Evolutionary conservation across 1,140 invertebrate genomes (phyloP), one percentile per base, ranked within the genome.

Genomic region (Bombus pyrosoma): DNA sequence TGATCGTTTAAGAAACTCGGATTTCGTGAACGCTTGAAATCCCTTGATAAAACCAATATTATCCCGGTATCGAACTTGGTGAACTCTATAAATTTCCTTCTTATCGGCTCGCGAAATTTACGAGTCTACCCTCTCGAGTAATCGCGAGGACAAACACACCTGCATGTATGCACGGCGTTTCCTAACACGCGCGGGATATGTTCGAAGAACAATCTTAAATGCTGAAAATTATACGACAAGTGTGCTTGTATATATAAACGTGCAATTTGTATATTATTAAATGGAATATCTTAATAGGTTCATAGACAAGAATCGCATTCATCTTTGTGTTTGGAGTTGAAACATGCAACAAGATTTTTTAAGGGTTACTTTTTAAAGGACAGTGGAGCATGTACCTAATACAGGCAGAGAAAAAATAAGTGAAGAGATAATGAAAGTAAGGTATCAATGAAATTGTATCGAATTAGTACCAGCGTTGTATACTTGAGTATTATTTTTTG

Each of bases 41-140:
- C 62, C 28, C 32, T 68, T 79, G 77, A 79, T 79, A 79, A 79
- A 79, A 47, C 77, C 77, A 79, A 79, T 79, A 79, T 79, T 66
- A 79, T 47, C 77, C 62, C 62, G 39, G 62, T 66, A 79, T 79
- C 62, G 41, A 34, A 47, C 62, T 79, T 47, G 41, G 62, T 41
- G 41, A 43, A 79, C 41, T 79, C 77, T 39, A 79, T 79, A 79
- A 79, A 79, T 79, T 68, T 18, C 25, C 32, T 68, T 68, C 77
- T 79, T 79, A 79, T 68, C 77, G 77, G 22, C 1, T 9, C 41
- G 39, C 39, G 22, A 47, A 79, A 79, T 79, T 79, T 79, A 79
- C 41, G 77, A 66, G 62, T 66, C 77, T 41, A 37, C 62, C n/a
- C 39, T 47, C 41, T 25, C 76, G 39, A 66, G 59, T 78, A 64